These are phyloP conservation scores for Dugesia japonica DNA, from an alignment of 2,888 invertebrate genomes.

Conservation along the genomic window DNA sequence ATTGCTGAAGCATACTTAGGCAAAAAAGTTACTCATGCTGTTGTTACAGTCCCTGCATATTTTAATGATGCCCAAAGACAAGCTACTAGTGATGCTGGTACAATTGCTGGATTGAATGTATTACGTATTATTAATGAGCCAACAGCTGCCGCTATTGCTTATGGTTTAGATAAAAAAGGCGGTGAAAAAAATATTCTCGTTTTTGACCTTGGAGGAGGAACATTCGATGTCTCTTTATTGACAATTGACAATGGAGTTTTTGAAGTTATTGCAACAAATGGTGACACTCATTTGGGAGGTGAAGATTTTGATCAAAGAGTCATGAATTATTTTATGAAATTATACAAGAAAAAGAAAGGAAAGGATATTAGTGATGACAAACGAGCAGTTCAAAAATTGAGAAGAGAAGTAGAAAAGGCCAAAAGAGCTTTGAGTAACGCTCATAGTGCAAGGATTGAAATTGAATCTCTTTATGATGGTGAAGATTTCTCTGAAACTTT, in stretches of 20 bases:
- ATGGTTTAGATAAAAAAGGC: constrained; percentile 84
- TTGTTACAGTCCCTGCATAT: constrained; percentile 87
- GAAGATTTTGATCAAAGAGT: constrained; percentile 96
- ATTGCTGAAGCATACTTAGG: constrained; percentile 92
- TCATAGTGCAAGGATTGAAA: constrained; percentile 90
- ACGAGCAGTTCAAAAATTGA: constrained; percentile 80
- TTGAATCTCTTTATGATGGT: constrained; percentile 91
- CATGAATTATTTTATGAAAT: constrained; percentile 94
- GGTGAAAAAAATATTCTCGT: constrained; percentile 95
- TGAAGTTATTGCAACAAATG: constrained; percentile 69
- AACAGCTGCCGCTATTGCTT: constrained; percentile 82
- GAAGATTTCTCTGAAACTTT: constrained; percentile 94
- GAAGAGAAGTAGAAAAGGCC: constrained; percentile 90
- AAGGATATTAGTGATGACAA: constrained; percentile 83
- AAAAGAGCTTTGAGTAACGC: constrained; percentile 81
- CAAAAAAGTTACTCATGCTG: constrained; percentile 71
- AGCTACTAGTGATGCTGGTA: constrained; percentile 93
- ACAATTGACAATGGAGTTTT: constrained; percentile 98
- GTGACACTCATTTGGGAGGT: constrained; percentile 86
- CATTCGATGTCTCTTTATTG: constrained; percentile 89
- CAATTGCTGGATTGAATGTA: constrained; percentile 73
- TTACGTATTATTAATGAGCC: constrained; percentile 89
- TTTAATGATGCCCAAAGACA: constrained; percentile 99
- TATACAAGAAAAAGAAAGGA: constrained; percentile 95
- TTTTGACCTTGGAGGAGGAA: constrained; percentile 96